Base-by-base conservation (phyloP, 2,797 vertebrate genomes). In the Labeo calbasu region DNA sequence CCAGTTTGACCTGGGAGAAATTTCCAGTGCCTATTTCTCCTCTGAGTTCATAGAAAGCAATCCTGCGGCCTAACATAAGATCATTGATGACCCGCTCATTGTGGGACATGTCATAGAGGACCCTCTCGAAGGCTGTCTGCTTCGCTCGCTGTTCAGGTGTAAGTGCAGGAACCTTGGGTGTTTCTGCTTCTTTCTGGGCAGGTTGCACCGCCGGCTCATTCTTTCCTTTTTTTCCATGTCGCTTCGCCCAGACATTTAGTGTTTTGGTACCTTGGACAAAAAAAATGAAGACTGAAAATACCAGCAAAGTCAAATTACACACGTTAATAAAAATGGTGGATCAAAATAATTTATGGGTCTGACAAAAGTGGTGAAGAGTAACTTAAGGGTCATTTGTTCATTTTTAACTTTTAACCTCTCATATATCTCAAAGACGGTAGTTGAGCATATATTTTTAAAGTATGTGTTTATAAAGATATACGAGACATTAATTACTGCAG, bases 41-140 rank as follows among this genome's bases (percentile, higher is more conserved):
- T 0, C 94, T 90, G 65, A 96, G 92, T 85, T 96, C 95, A 13
- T 96, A 96, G 88, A 96, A 95, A 66, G 93, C 91, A 2, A 95
- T 86, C 79, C 94, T 91, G 48, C 92, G 91, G 0, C 95, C 95
- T 2, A 95, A 89, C 79, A 90, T 88, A 21, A 94, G 83, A 48
- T 95, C 95, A 8, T 88, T 93, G 76, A 90, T 72, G 1, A 94
- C 83, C 78, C 76, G 92, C 80, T 94, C 90, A 7, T 92, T 93
- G 89, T 96, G 93, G 55, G 90, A 80, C 94, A 95, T 94, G 89
- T 96, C 94, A 25, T 94, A 93, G 84, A 94, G n/a, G 0, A 93
- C 85, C 87, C 87, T 94, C 82, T 96, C 95, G 32, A 95, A 94
- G 0, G 92, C 90, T 0, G 94, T 89, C 84, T 93, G 91, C 73